These are phyloP conservation scores for Drosophila nigrodunni DNA, from an alignment of 1,140 invertebrate genomes.

Conservation along the genomic window DNA sequence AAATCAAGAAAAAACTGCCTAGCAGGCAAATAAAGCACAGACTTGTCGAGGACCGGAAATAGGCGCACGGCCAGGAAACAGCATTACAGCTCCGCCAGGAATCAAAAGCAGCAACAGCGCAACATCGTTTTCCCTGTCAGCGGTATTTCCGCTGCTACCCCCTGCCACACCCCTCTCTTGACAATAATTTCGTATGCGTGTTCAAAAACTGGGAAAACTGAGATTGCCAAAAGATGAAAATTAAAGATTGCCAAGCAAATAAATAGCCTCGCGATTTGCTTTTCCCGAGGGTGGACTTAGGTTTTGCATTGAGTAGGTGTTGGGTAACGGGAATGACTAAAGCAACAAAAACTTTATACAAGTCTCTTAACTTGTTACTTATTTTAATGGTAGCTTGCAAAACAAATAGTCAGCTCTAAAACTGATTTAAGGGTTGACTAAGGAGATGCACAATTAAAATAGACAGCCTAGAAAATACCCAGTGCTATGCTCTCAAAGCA, in stretches of 20 bases:
- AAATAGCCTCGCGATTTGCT: constrained; percentile 1
- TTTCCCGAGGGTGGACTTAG: constrained; percentile 8
- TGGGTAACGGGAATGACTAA: neutral
- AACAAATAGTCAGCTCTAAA: too few relatives aligned
- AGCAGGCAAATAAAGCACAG: constrained; percentile 57
- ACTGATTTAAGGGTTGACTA: too few relatives aligned
- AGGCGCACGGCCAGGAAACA: constrained; percentile 25
- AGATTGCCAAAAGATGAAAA: constrained; percentile 76
- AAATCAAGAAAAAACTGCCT: constrained; percentile 30
- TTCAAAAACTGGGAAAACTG: constrained; percentile 36
- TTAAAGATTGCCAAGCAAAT: constrained; percentile 66
- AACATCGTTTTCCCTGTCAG: constrained; percentile 62
- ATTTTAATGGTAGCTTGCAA: too few relatives aligned
- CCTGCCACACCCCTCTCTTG: neutral
- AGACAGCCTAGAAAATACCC: too few relatives aligned
- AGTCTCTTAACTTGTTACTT: neutral
- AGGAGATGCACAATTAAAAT: too few relatives aligned
- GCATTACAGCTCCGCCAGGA: constrained; percentile 31
- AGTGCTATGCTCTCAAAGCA: too few relatives aligned
- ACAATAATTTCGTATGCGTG: constrained; percentile 33
- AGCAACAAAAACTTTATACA: neutral
- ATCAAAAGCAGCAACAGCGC: constrained; percentile 24
- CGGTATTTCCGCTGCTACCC: constrained; percentile 33
- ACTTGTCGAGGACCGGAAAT: constrained; percentile 26
- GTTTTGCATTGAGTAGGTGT: neutral